Evolutionary conservation across 2,797 vertebrate genomes (phyloP).

Genomic region (Sardinella longiceps): DNA sequence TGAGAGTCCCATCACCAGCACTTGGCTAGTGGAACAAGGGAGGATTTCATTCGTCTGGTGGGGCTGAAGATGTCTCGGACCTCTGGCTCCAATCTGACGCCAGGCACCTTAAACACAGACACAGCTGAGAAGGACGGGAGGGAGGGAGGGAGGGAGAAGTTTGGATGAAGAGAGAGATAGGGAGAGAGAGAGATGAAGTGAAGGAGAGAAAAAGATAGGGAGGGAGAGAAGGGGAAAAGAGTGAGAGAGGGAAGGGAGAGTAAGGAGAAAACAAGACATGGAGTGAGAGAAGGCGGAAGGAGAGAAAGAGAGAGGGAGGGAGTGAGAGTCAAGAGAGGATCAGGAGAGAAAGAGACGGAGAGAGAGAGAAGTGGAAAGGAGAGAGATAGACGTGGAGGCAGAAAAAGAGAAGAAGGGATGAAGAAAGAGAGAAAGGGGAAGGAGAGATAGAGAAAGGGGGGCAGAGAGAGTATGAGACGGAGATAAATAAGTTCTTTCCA

Average conservation of each 20-base stretch:
- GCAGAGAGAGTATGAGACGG: neutral
- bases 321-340: no score
- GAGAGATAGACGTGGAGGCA: conserved; percentile 44
- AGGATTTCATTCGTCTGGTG: conserved; percentile 58
- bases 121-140: conserved; percentile 70
- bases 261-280: no score
- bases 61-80: conserved; percentile 81
- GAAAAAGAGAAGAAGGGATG: conserved; percentile 32
- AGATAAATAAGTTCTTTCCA: neutral
- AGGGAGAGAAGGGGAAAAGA: neutral
- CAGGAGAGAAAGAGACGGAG: neutral
- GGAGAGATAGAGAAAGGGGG: neutral
- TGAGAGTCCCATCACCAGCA: conserved; percentile 64
- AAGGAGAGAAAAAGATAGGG: neutral
- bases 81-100: conserved; percentile 83
- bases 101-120: conserved; percentile 87
- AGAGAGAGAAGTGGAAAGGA: neutral
- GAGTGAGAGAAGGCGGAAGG: neutral
- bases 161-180: conserved; percentile 38
- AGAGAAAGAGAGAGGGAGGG: conserved; percentile 41
- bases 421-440: neutral
- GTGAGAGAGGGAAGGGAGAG: conserved; percentile 18
- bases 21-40: conserved; percentile 59
- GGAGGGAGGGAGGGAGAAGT: conserved; percentile 17
- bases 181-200: neutral